Conservation (phyloP, 2,797 vertebrate species). For the Danio jaintianensis region DNA sequence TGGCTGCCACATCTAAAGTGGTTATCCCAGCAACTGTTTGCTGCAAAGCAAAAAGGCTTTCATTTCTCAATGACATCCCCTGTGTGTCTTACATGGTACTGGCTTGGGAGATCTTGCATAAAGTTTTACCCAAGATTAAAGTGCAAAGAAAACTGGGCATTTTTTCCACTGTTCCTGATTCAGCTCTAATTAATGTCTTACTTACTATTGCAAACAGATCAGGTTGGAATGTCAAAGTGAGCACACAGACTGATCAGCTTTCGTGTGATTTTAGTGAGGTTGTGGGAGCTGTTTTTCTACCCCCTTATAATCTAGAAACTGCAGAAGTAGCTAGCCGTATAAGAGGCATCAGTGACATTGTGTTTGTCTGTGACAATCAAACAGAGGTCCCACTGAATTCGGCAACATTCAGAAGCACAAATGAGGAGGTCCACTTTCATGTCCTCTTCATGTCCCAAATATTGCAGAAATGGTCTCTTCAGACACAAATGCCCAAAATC, state of each 20-base stretch:
- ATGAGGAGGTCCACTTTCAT: constrained; percentile 74
- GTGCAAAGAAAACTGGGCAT: constrained; percentile 68
- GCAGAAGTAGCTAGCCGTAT: constrained; percentile 66
- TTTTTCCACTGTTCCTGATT: constrained; percentile 67
- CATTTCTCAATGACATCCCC: constrained; percentile 77
- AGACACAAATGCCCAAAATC: constrained; percentile 66
- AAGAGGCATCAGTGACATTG: constrained; percentile 69
- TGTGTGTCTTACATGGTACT: constrained; percentile 84
- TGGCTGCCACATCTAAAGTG: constrained; percentile 74
- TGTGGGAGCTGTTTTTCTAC: constrained; percentile 75
- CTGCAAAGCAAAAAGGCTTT: constrained; percentile 77
- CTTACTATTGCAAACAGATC: constrained; percentile 66
- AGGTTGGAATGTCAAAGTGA: constrained; percentile 69
- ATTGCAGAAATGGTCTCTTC: constrained; percentile 79
- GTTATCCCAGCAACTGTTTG: constrained; percentile 78
- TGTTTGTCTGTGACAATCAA: constrained; percentile 73
- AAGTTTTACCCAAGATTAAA: constrained; percentile 73
- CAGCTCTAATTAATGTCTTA: constrained; percentile 72
- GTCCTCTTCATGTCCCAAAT: constrained; percentile 69
- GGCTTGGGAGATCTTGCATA: constrained; percentile 82
- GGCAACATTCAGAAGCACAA: constrained; percentile 62
- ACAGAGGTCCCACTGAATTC: constrained; percentile 55
- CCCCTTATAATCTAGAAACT: constrained; percentile 72
- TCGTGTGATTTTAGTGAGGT: constrained; percentile 63
- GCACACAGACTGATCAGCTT: constrained; percentile 54